Conservation (phyloP, 2,888 invertebrate genomes). For the Watsonalla binaria region DNA sequence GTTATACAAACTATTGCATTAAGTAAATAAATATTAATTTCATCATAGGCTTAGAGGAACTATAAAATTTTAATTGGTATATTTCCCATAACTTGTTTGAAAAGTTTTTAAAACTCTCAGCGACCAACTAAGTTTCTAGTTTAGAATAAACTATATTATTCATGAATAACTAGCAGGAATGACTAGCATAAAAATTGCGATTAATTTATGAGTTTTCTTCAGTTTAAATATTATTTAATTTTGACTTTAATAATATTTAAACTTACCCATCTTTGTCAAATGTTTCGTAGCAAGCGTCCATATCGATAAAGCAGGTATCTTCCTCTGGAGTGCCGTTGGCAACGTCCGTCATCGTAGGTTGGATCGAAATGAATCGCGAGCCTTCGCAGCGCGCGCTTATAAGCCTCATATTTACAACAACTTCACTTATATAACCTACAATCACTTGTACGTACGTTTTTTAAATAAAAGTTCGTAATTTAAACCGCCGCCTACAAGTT, state of each 20-base stretch:
- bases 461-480: not conserved
- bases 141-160: not conserved
- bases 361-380: constrained; percentile 61
- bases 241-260: constrained; percentile 51
- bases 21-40: no score
- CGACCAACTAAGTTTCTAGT: not conserved
- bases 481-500: no score
- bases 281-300: constrained; percentile 95
- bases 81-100: no score
- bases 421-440: constrained; percentile 38
- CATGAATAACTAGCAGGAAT: no score
- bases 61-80: no score
- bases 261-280: constrained; percentile 91
- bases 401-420: constrained; percentile 50
- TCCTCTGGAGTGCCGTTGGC: constrained; percentile 62
- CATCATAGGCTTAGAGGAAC: no score
- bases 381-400: constrained; percentile 52
- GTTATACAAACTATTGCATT: no score
- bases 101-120: no score
- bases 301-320: constrained; percentile 80
- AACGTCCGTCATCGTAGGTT: constrained; percentile 69
- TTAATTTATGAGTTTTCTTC: constrained; percentile 5
- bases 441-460: constrained; percentile 23
- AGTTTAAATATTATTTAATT: constrained; percentile 8
- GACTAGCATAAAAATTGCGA: no score